A percentile compares a stretch with the other conserved stretches of the same genome.
Conservation (phyloP, 2,888 invertebrate genomes). For the Nomada ferruginata region DNA sequence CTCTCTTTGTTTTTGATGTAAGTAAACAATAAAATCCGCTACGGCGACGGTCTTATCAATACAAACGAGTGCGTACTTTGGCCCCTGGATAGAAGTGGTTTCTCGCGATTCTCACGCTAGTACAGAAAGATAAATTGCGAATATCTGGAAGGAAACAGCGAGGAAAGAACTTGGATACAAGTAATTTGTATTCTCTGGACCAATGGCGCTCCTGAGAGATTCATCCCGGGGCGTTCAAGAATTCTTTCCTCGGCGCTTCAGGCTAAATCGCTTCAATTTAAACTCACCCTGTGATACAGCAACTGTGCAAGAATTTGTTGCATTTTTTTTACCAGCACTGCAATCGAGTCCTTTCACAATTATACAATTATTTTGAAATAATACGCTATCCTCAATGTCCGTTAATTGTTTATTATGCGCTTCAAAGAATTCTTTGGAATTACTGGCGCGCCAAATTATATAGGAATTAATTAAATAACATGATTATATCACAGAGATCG, state of each 20-base stretch:
- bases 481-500: no score
- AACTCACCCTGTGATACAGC: constrained; percentile 59
- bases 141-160: not conserved
- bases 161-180: constrained; percentile 29
- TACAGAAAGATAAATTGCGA: not conserved
- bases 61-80: constrained; percentile 31
- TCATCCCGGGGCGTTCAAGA: constrained; percentile 42
- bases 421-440: no score
- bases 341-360: constrained; percentile 17
- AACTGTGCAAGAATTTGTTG: constrained; percentile 17
- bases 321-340: constrained; percentile 15
- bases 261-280: constrained; percentile 62
- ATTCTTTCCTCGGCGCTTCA: constrained; percentile 42
- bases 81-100: not conserved
- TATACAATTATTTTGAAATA: not conserved
- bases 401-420: not conserved
- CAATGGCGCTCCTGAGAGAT: constrained; percentile 42
- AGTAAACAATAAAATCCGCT: constrained; percentile 28
- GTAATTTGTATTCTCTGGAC: constrained; percentile 50
- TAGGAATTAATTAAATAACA: no score
- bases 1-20: no score
- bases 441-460: no score
- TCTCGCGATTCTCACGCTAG: not conserved
- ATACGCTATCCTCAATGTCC: not conserved
- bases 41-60: constrained; percentile 33